A percentile compares a stretch with the other conserved stretches of the same genome.
These are phyloP conservation scores for Notamacropus eugenii DNA, from an alignment of 2,797 vertebrate species.

Conservation along the genomic window DNA sequence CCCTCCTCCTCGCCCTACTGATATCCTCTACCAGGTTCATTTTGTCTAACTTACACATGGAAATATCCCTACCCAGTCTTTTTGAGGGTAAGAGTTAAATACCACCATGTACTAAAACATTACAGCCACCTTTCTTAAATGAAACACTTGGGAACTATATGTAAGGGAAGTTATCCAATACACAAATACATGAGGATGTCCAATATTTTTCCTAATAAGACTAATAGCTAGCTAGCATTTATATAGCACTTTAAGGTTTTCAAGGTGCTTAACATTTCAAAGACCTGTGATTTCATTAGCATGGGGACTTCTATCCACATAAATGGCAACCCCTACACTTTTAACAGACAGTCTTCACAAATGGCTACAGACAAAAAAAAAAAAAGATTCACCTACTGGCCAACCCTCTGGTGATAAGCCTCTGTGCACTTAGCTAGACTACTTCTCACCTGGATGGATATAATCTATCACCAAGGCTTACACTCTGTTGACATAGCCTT, in stretches of 20 bases:
- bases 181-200: background rate
- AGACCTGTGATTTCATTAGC: background rate
- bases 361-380: background rate
- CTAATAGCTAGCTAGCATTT: background rate
- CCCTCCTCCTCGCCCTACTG: no score
- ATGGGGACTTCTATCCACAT: background rate
- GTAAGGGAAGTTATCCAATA: background rate
- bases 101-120: background rate
- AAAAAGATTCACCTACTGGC: background rate
- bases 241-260: background rate
- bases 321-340: background rate
- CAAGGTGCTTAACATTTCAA: background rate
- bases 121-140: background rate
- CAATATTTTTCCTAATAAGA: background rate
- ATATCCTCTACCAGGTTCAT: background rate
- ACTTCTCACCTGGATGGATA: background rate
- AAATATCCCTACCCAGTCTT: background rate
- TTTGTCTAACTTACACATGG: background rate
- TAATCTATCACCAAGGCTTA: background rate
- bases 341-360: background rate
- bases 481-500: background rate
- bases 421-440: background rate
- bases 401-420: background rate
- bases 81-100: background rate
- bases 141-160: background rate